These are phyloP conservation scores for Drosophila kohkoa DNA, from an alignment of 1,140 invertebrate species.

Conservation along the genomic window DNA sequence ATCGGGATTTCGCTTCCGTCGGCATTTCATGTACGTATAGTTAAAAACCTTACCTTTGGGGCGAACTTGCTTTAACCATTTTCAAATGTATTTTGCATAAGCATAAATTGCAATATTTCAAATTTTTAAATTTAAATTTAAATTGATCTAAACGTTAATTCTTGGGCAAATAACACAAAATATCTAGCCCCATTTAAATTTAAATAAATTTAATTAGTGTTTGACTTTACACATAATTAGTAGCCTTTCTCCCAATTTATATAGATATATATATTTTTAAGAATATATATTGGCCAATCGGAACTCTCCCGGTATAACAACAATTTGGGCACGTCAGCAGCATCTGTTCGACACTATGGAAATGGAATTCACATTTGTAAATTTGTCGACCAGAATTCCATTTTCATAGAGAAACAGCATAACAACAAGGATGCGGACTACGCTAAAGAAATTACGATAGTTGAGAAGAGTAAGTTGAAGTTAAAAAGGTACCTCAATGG, in stretches of 20 bases:
- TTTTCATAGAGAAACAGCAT: constrained; percentile 30
- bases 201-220: constrained; percentile 4
- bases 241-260: constrained; percentile 9
- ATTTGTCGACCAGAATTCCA: constrained; percentile 22
- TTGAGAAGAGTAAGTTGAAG: neutral
- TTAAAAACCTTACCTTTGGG: constrained; percentile 77
- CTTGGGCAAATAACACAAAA: constrained; percentile 24
- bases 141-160: constrained; percentile 11
- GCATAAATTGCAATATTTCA: constrained; percentile 44
- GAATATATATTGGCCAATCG: constrained; percentile 7
- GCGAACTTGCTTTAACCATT: constrained; percentile 46
- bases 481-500: constrained; percentile 84
- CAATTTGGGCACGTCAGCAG: constrained; percentile 76
- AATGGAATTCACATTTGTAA: constrained; percentile 1
- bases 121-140: constrained; percentile 30
- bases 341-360: constrained; percentile 51
- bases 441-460: constrained; percentile 18
- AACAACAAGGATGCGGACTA: constrained; percentile 16
- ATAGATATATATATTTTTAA: neutral
- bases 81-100: constrained; percentile 33
- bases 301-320: constrained; percentile 65
- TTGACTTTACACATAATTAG: constrained; percentile 13
- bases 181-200: neutral
- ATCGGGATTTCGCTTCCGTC: constrained; percentile 70
- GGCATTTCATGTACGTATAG: constrained; percentile 55